Evolutionary conservation across 2,888 invertebrate genomes (phyloP).

Genomic region (Torymus tubicola): DNA sequence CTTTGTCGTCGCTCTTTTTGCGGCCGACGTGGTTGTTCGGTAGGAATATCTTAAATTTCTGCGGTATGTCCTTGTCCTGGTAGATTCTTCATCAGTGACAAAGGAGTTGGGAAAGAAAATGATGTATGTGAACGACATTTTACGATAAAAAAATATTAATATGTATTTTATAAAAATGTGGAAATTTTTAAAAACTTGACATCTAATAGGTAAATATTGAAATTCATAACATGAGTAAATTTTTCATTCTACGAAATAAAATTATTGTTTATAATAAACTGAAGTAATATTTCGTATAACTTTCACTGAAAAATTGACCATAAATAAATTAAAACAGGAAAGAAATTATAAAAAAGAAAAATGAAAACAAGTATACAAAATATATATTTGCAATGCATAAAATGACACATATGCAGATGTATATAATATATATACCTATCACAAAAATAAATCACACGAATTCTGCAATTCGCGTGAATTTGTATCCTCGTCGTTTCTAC

Average conservation of each 20-base stretch:
- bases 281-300: too few species aligned
- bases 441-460: slow-evolving; percentile 91
- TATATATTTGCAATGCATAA: background rate
- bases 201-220: too few species aligned
- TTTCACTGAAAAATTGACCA: too few species aligned
- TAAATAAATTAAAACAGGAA: too few species aligned
- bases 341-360: too few species aligned
- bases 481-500: slow-evolving; percentile 93
- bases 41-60: slow-evolving; percentile 52
- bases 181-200: too few species aligned
- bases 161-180: background rate
- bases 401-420: background rate
- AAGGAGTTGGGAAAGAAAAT: background rate
- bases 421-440: slow-evolving; percentile 77
- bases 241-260: too few species aligned
- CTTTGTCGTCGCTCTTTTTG: slow-evolving; percentile 3
- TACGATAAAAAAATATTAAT: background rate
- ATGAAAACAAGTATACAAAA: too few species aligned
- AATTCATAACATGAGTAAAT: too few species aligned
- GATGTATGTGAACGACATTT: background rate
- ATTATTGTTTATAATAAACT: too few species aligned
- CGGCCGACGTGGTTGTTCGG: slow-evolving; percentile 35
- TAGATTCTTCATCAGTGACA: slow-evolving; percentile 39
- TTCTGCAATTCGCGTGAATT: slow-evolving; percentile 96
- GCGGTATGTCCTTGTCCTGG: slow-evolving; percentile 50